Evolutionary conservation across 1,140 invertebrate species (phyloP), one percentile per base, ranked within the genome.

Genomic region (Leptinotarsa defecta): DNA sequence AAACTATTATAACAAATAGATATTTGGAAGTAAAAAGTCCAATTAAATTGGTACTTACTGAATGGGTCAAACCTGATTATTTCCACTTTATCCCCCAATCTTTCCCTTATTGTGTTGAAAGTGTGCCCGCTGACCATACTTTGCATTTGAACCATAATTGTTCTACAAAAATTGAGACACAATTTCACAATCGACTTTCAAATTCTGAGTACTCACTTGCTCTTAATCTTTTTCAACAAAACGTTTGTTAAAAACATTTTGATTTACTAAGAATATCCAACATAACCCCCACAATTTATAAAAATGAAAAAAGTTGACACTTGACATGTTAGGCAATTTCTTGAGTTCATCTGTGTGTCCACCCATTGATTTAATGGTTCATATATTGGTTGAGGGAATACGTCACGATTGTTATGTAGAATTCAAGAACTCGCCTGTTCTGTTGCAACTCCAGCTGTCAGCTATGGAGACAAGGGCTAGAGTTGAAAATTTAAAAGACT

Each of bases 51-150:
- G 8, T 71, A 88, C 90, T 91, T 88, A 95, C 94, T 91, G 74
- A 86, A 92, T 13, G 94, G 95, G 88, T 96, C 95, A 84, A 91
- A 94, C 68, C 83, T 79, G 65, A 94, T 85, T 4, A 91, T 76
- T 86, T 95, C 94, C 48, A 95, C 77, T 88, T 95, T 95, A 49
- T 95, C 94, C 8, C 85, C 92, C 48, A 92, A 82, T 78, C 94
- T 88, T 76, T 94, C 92, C 70, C 94, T 87, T 48, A 92, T 88
- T 71, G 83, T 82, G 62, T 89, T 89, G 49, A 90, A 87, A 79
- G 87, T 89, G 80, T 95, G 94, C 13, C 94, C 93, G 79, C 89
- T 93, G 20, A 94, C 91, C 67, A 92, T 83, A 86, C 94, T 96
- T 83, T 94, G 89, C 85, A 94, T 87, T 73, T 92, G 70, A 1